Base-by-base conservation (phyloP, 2,113 vertebrate genomes). In the Merops nubicus region DNA sequence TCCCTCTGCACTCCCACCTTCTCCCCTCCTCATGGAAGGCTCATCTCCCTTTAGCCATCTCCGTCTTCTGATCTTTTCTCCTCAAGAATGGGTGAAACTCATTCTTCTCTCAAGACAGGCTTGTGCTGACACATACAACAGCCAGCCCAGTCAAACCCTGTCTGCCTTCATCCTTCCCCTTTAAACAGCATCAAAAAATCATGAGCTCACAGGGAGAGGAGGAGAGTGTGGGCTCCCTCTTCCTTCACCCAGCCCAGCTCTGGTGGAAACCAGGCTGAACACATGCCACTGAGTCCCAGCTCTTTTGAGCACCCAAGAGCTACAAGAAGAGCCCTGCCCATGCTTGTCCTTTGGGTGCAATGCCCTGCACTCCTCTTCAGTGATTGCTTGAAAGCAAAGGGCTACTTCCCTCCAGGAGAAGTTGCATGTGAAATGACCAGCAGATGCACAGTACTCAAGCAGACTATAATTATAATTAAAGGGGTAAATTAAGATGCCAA, bases 271-370 rank as follows among this genome's bases (percentile, higher is more conserved):
- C 51, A 79, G 70, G 48, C 36, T 83, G 72, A 40, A 28, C 15
- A n/a, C 9, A 74, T 14, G 48, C 47, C 59, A 18, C 23, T 8
- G n/a, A 93, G 38, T 10, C 22, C 4, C 29, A 42, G 57, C 12
- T 20, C 31, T 51, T 22, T 8, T 0, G 1, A 72, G 64, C 31
- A 45, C 11, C 23, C 0, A 0, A 42, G 22, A 10, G 36, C 36
- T 57, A 22, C 4, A 88, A n/a, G 54, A 19, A 78, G 8, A 34
- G 47, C 4, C 26, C 15, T 68, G 59, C 18, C 48, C 18, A 5
- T 2, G 12, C 20, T 53, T 3, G 1, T 25, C 25, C 26, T 26
- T 45, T 19, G 31, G 23, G 29, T 3, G 2, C 36, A 76, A 59
- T 34, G 50, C 38, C 9, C 26, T 43, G 54, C 26, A 14, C 34